Base-by-base conservation (phyloP, 2,888 invertebrate genomes). In the Nasonovia ribisnigri region DNA sequence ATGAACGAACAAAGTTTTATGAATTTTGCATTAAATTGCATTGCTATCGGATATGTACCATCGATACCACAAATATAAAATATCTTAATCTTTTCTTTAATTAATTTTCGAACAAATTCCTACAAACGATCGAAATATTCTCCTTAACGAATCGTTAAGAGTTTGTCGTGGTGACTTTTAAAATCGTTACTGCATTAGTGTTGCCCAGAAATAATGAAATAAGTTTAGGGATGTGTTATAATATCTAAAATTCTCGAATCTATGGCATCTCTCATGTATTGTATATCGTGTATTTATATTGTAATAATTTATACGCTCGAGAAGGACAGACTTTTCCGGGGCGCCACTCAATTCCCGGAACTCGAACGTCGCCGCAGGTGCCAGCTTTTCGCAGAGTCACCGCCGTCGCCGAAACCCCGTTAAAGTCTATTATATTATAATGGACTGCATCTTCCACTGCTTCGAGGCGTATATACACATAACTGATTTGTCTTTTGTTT, bases 381-480 rank as follows among this genome's bases (percentile, higher is more conserved):
- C 29, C 46, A 3, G n/a, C 29, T 86, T 86, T 88, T 88, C 54
- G 54, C 90, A 57, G 51, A 36, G 90, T 90, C 29, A 67, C 24
- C 13, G 54, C 24, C 54, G 54, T 11, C 84, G 29, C 51, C 84
- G 84, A 90, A 48, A 48, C 20, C 67, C 90, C 77, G 77, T 90
- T 90, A 48, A 77, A 60, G 29, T 89, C 57, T 90, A 11, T 67
- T 36, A 24, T 46, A 36, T 46, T 10, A n/a, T 16, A 36, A 11
- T 26, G 77, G 77, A 8, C 77, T 8, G 36, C 77, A 77, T 24
- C 90, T 67, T 16, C n/a, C n/a, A 48, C 36, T 16, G 90, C 90
- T 90, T n/a, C 67, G 48, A 77, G 90, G 90, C 90, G 24, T n/a
- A n/a, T 26, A 24, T 54, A 54, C 88, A 4, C 3, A 54, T 10